Evolutionary conservation across 2,113 vertebrate species (phyloP).

Genomic region (Thunnus maccoyii): DNA sequence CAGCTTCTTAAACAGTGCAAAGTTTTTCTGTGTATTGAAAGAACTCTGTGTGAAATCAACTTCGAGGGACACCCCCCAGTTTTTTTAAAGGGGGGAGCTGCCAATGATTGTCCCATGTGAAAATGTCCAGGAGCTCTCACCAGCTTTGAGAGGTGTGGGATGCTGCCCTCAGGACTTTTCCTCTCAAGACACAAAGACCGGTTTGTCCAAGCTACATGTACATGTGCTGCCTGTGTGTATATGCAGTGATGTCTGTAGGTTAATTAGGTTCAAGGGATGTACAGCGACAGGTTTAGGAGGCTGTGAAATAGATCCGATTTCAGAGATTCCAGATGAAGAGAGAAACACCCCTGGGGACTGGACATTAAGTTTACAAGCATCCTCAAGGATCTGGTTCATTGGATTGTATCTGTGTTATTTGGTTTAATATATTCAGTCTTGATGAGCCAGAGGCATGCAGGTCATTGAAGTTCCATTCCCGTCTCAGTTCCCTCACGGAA

Average conservation of each 20-base stretch:
- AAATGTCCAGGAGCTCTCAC: slow-evolving; percentile 58
- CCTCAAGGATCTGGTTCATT: slow-evolving; percentile 70
- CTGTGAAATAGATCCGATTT: slow-evolving; percentile 58
- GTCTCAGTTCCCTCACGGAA: slow-evolving; percentile 71
- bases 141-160: slow-evolving; percentile 61
- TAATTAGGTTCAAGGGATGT: slow-evolving; percentile 50
- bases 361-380: slow-evolving; percentile 75
- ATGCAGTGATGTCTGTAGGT: slow-evolving; percentile 10
- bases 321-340: slow-evolving; percentile 43
- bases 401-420: slow-evolving; percentile 67
- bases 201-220: slow-evolving; percentile 51
- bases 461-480: slow-evolving; percentile 81
- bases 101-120: slow-evolving; percentile 72
- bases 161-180: slow-evolving; percentile 37
- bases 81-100: slow-evolving; percentile 47
- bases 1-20: slow-evolving; percentile 78
- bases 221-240: slow-evolving; percentile 10
- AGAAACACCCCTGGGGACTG: slow-evolving; percentile 52
- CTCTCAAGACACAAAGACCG: slow-evolving; percentile 54
- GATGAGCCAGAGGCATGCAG: slow-evolving; percentile 73
- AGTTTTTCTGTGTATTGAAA: slow-evolving; percentile 74
- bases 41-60: slow-evolving; percentile 78
- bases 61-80: slow-evolving; percentile 61
- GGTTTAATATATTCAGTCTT: slow-evolving; percentile 76
- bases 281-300: slow-evolving; percentile 36